Evolutionary conservation across 2,797 vertebrate genomes (phyloP).

Genomic region (Danio choprae): DNA sequence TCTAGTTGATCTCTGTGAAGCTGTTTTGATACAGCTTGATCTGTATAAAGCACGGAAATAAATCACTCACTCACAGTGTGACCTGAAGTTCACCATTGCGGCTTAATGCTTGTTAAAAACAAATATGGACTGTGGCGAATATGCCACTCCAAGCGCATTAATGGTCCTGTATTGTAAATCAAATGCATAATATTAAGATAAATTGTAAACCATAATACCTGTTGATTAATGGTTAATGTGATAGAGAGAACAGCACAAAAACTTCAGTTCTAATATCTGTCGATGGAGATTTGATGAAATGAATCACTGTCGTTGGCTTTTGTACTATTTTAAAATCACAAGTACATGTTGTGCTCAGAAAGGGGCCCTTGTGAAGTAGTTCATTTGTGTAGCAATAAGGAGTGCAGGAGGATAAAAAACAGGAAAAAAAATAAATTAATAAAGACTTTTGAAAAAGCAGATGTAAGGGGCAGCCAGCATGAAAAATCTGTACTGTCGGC

Average conservation of each 20-base stretch:
- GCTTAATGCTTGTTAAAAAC: background rate
- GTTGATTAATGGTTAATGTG: background rate
- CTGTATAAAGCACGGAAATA: too few relatives aligned
- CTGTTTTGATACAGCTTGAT: too few relatives aligned
- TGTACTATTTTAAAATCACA: background rate
- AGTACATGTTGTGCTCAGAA: background rate
- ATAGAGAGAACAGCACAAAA: background rate
- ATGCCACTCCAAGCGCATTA: background rate
- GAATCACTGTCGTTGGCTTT: background rate
- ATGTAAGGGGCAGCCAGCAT: conserved; percentile 2
- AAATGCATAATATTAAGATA: background rate
- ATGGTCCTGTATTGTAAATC: background rate
- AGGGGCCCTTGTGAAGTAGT: background rate
- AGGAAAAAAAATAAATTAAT: conserved; percentile 1
- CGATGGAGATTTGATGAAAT: background rate
- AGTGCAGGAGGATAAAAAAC: conserved; percentile 7
- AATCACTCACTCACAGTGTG: background rate
- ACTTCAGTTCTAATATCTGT: conserved; percentile 2
- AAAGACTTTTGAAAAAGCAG: conserved; percentile 2
- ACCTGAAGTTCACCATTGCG: background rate
- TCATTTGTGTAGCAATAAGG: background rate
- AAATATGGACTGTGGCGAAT: background rate
- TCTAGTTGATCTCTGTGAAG: too few relatives aligned
- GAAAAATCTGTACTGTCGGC: conserved; percentile 15
- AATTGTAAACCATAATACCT: background rate